Conservation (phyloP, 92 coral and sea anemone genomes). For the Nematostella vectensis region DNA sequence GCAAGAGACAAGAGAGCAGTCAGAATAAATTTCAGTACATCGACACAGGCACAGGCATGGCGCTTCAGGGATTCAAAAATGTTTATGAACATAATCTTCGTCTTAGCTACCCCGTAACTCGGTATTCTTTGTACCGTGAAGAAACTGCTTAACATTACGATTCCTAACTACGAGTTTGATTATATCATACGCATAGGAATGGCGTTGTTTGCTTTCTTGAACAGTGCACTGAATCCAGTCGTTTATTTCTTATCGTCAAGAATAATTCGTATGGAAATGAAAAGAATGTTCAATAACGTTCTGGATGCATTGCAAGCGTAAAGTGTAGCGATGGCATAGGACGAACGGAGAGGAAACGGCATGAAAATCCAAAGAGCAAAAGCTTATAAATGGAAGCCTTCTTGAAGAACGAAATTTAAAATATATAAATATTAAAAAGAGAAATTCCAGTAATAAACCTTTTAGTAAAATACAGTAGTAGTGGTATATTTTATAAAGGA, state of each 20-base stretch:
- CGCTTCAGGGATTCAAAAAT: constrained; percentile 1
- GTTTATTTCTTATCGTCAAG: not conserved
- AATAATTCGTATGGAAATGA: not conserved
- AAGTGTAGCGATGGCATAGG: too few relatives aligned
- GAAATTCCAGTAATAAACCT: too few relatives aligned
- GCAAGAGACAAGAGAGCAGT: constrained; percentile 2
- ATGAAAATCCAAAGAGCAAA: too few relatives aligned
- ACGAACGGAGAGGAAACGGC: too few relatives aligned
- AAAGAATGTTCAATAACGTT: not conserved
- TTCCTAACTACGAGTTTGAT: constrained; percentile 3
- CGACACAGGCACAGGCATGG: not conserved
- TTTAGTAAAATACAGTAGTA: too few relatives aligned
- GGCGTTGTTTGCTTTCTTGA: constrained; percentile 1
- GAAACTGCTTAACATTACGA: not conserved
- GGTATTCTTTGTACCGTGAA: too few relatives aligned
- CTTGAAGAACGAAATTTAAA: too few relatives aligned
- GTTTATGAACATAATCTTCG: constrained; percentile 5
- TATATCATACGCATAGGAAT: not conserved
- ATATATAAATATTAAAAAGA: too few relatives aligned
- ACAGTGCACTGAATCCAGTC: constrained; percentile 5
- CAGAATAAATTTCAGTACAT: too few relatives aligned
- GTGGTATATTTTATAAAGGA: too few relatives aligned
- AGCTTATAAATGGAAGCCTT: too few relatives aligned
- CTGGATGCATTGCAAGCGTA: too few relatives aligned
- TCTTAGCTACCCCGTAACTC: not conserved